Base-by-base conservation (phyloP, 2,797 vertebrate genomes). In the Loriculus beryllinus region DNA sequence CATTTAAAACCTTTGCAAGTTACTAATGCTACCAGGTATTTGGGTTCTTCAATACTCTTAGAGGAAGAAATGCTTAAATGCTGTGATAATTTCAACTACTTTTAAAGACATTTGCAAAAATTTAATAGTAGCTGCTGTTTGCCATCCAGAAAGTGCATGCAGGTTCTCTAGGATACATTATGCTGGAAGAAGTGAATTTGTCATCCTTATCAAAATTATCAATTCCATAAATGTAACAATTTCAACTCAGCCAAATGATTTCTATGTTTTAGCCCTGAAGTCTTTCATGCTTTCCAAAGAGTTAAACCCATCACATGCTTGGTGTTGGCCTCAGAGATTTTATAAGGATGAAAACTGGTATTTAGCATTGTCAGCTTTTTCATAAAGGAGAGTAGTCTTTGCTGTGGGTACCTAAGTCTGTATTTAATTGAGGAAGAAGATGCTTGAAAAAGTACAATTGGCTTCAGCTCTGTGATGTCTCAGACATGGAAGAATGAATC, bases 371-470 rank as follows among this genome's bases (percentile, higher is more conserved):
- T 81, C 93, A 83, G 39, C 28, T 82, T 64, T 86, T 79, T 78
- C 37, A 35, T 87, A 82, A 72, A 80, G 42, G 33, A 51, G 26
- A 48, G 59, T 39, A 85, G 19, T 67, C 64, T 40, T 86, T 81
- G 39, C 81, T 71, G 43, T 77, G n/a, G 33, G 22, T 83, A 82
- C 59, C 54, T 71, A 68, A 48, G 17, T 86, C 79, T 90, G 37
- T 78, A 80, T 95, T 95, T 87, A 92, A 89, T 77, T 94, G 92
- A 86, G 40, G 52, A 65, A 88, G 67, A 87, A 88, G 90, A 76
- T 40, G 26, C 48, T 92, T 92, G 78, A 80, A 90, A 95, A 77
- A 33, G n/a, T 90, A 84, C 0, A 0, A 18, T n/a, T 81, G 76
- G 47, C 69, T 94, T 96, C 43, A 83, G 56, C 70, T 77, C 71